Evolutionary conservation across 2,113 vertebrate genomes (phyloP), one percentile per base, ranked within the genome.

Genomic region (Sceloporus tristichus): DNA sequence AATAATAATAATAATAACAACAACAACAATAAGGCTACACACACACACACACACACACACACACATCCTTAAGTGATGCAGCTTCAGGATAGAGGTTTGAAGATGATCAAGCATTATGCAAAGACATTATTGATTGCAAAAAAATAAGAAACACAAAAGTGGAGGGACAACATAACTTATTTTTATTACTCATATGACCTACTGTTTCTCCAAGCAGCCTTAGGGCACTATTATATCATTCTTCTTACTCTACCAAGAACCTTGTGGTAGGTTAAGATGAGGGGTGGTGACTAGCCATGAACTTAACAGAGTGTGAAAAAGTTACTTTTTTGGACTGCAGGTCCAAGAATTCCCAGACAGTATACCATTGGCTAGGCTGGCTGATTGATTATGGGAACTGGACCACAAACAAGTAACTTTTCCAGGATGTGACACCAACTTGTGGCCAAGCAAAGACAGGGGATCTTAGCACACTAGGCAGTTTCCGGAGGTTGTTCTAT

Each of bases 1-100:
- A n/a, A n/a, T n/a, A n/a, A 85, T 25, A 90, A 92, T 92, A 91
- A 93, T 90, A 82, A 93, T 92, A 91, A 81, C 18, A 40, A 76
- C n/a, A n/a, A n/a, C 7, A 3, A 3, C 48, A 4, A 48, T 48
- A 48, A 7, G 7, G 5, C 5, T 5, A 48, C 4, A 48, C 1
- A 48, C 4, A n/a, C 38, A 18, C 88, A 18, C 71, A 78, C 59
- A 82, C 42, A 54, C 23, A 79, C 87, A 18, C 75, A 40, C 40
- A 80, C 29, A 76, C 38, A 79, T 34, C 89, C 54, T 84, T 65
- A 89, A 75, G 59, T 93, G 34, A 77, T 75, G 87, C 56, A 6
- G 0, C 87, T 10, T 92, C 53, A n/a, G 53, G 11, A 18, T 53
- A 18, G 2, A 1, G 19, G 1, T 7, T 82, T 91, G 83, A 68